Percentiles rank a stretch among this genome's conserved stretches.
These are phyloP conservation scores for Candoia aspera DNA, from an alignment of 2,113 vertebrate genomes.

Conservation along the genomic window DNA sequence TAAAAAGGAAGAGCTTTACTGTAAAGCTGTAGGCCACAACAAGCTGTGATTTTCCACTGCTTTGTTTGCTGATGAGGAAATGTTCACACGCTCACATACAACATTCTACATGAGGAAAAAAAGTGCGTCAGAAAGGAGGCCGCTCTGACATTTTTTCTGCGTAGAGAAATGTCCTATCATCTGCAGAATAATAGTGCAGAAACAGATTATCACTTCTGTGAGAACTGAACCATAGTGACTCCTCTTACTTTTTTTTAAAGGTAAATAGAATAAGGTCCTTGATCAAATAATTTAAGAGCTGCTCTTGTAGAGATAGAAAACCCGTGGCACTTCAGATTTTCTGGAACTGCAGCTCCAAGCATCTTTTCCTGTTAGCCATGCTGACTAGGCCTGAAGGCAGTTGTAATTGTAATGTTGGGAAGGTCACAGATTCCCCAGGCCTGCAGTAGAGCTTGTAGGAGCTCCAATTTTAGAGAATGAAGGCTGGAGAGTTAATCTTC, in stretches of 20 bases:
- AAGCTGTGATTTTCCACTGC: neutral
- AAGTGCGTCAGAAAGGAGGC: neutral
- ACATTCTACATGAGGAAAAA: neutral
- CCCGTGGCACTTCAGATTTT: neutral
- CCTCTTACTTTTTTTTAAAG: rapidly evolving
- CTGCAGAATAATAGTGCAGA: neutral
- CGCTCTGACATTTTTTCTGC: neutral
- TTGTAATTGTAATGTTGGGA: neutral
- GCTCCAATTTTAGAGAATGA: neutral
- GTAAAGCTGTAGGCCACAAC: neutral
- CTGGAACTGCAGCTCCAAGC: neutral
- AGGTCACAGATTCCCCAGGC: neutral
- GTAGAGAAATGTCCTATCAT: neutral
- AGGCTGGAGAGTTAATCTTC: too few relatives aligned
- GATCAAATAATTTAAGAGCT: neutral
- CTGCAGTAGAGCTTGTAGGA: rapidly evolving
- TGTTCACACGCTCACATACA: neutral
- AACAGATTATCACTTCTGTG: neutral
- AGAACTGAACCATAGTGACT: neutral
- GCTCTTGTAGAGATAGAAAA: neutral
- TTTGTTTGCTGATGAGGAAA: neutral
- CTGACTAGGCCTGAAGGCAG: neutral
- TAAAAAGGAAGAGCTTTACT: neutral
- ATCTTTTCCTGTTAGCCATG: neutral
- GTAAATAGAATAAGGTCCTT: neutral